These are phyloP conservation scores for Girardinus metallicus DNA, from an alignment of 2,797 vertebrate genomes.

Conservation along the genomic window DNA sequence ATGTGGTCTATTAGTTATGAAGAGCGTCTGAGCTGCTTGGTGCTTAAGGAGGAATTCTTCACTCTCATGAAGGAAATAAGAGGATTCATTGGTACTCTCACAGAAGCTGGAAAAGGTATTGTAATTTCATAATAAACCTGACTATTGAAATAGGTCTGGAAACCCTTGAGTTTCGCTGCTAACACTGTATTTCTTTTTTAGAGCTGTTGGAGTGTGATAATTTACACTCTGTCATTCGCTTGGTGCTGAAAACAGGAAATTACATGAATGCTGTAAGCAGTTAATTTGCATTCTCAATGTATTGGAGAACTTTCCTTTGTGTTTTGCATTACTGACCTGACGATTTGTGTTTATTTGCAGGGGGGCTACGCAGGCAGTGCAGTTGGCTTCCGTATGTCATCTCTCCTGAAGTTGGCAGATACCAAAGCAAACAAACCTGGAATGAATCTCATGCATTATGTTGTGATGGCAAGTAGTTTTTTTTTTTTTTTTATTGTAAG, in stretches of 20 bases:
- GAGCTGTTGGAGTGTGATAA: constrained; percentile 82
- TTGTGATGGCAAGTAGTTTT: constrained; percentile 82
- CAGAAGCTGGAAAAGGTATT: constrained; percentile 79
- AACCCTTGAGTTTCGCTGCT: background rate
- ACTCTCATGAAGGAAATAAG: constrained; percentile 79
- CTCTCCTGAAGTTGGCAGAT: constrained; percentile 84
- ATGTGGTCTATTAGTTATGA: constrained; percentile 74
- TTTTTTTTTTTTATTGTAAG: background rate
- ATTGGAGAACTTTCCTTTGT: background rate
- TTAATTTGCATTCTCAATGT: background rate
- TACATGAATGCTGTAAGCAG: constrained; percentile 86
- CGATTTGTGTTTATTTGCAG: constrained; percentile 59
- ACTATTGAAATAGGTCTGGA: background rate
- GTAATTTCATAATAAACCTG: background rate
- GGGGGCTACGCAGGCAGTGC: constrained; percentile 87
- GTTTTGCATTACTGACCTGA: constrained; percentile 26
- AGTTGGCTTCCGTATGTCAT: constrained; percentile 83
- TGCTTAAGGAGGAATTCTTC: constrained; percentile 86
- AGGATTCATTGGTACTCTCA: constrained; percentile 75
- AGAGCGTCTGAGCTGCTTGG: constrained; percentile 79
- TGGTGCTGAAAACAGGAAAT: constrained; percentile 87
- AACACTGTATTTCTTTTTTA: constrained; percentile 46
- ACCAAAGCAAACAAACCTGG: constrained; percentile 88
- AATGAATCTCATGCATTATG: constrained; percentile 90
- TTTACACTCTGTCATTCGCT: constrained; percentile 83